phyloP scores from a whole-genome alignment of 1,140 invertebrate genomes.

The Caenorhabditis latens region DNA sequence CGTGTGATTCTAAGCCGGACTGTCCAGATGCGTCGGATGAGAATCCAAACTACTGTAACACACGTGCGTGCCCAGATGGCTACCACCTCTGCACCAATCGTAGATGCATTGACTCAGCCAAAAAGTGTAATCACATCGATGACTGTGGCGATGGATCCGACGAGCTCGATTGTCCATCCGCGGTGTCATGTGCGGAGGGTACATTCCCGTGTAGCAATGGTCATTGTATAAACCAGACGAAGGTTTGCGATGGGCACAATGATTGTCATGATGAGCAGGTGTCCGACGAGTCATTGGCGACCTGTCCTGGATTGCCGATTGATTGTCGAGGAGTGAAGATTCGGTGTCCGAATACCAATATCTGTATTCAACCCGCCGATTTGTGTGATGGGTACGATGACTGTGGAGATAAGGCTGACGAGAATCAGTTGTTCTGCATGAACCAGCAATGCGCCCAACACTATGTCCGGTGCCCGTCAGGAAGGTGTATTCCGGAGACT shows the following conservation, averaged over 20 bases:
- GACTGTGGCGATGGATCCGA: slow-evolving; percentile 93
- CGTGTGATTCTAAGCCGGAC: slow-evolving; percentile 85
- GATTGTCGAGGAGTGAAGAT: slow-evolving; percentile 76
- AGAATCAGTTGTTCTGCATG: slow-evolving; percentile 76
- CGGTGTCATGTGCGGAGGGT: slow-evolving; percentile 85
- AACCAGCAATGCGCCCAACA: slow-evolving; percentile 74
- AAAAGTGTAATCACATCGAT: slow-evolving; percentile 83
- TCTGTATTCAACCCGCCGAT: slow-evolving; percentile 76
- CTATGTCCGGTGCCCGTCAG: slow-evolving; percentile 76
- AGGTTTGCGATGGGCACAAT: slow-evolving; percentile 78
- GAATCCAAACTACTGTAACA: slow-evolving; percentile 87
- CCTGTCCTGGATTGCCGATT: slow-evolving; percentile 77
- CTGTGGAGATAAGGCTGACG: slow-evolving; percentile 74
- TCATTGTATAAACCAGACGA: slow-evolving; percentile 79
- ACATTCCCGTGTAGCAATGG: slow-evolving; percentile 94
- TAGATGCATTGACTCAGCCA: slow-evolving; percentile 81
- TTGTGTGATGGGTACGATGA: slow-evolving; percentile 76
- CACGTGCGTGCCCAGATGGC: slow-evolving; percentile 72
- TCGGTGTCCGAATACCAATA: slow-evolving; percentile 76
- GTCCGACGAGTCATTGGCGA: slow-evolving; percentile 73
- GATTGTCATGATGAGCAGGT: slow-evolving; percentile 76
- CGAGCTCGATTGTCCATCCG: slow-evolving; percentile 86
- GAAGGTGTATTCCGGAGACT: slow-evolving; percentile 77
- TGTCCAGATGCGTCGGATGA: slow-evolving; percentile 94
- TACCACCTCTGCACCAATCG: slow-evolving; percentile 86